Conservation (phyloP, 2,797 vertebrate species). For the Hemibagrus guttatus region DNA sequence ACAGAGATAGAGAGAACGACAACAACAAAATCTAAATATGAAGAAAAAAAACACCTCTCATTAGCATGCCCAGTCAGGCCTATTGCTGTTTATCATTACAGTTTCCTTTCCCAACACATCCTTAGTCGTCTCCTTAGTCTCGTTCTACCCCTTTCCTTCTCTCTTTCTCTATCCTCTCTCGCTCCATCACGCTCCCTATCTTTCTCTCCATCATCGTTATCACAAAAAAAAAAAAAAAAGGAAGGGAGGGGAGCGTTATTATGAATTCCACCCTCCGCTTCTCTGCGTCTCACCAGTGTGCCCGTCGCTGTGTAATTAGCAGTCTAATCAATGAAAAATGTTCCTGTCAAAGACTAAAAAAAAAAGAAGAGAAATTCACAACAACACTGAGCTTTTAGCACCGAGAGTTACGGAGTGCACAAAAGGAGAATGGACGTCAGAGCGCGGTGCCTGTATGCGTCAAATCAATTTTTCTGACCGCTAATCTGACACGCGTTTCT, state of each 20-base stretch:
- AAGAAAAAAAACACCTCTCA: not conserved
- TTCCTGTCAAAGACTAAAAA: constrained; percentile 37
- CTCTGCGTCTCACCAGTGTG: constrained; percentile 49
- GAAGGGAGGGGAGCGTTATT: constrained; percentile 16
- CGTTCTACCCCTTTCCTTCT: no score
- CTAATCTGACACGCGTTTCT: not conserved
- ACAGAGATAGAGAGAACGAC: not conserved
- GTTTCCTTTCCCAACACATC: constrained; percentile 12
- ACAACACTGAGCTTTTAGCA: not conserved
- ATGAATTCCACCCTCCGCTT: constrained; percentile 48
- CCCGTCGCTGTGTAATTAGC: constrained; percentile 55
- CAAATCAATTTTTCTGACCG: not conserved
- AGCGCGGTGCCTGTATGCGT: not conserved
- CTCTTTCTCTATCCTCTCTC: not conserved
- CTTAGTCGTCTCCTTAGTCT: not conserved
- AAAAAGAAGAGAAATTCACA: not conserved
- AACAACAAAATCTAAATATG: not conserved
- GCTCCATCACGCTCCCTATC: not conserved
- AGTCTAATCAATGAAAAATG: constrained; percentile 60
- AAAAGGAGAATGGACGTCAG: not conserved
- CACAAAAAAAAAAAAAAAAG: not conserved
- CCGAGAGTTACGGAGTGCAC: not conserved
- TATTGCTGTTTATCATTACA: constrained; percentile 31
- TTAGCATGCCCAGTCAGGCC: constrained; percentile 39
- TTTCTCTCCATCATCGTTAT: not conserved